Evolutionary conservation across 2,113 vertebrate genomes (phyloP), one percentile per base, ranked within the genome.

Genomic region (Agelaius tricolor): DNA sequence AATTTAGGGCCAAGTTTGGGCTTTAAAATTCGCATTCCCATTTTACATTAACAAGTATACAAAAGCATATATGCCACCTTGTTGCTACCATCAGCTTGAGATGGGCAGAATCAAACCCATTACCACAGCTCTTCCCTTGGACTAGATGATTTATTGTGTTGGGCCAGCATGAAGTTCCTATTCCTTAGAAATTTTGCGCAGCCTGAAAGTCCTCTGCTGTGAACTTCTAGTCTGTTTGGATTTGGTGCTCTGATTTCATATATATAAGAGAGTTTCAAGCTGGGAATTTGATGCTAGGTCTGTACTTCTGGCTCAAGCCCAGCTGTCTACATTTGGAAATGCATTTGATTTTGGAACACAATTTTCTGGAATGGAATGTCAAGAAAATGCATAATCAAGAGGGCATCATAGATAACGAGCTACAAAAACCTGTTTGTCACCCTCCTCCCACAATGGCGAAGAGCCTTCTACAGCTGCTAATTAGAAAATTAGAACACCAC

Each of bases 401-500:
- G 85, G 52, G 80, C 90, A 94, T 78, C 85, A 86, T 51, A 95
- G 90, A 92, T 94, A 95, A 94, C 7, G 21, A 96, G 90, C 86
- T 97, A 96, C 96, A 96, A 90, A 97, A 96, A 96, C 85, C 93
- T 97, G 93, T 89, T 94, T 96, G 91, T 96, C 94, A 84, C 82
- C 69, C 90, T 95, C 94, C 76, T 94, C 95, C 96, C 93, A 81
- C 90, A 93, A 89, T 76, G 78, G 76, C 4, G 0, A 91, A 76
- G 83, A 92, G 89, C 67, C 41, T 92, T 94, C 94, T 96, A 71
- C 95, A 96, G 97, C 96, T 96, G 96, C 97, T 98, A 98, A 98
- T 98, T 97, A 97, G 97, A 96, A 98, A 97, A 97, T 81, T 89
- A 97, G 96, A 97, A 80, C 96, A 97, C 97, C 97, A 96, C 97